Percentiles rank a stretch among this genome's conserved stretches.
Evolutionary conservation across 1,140 invertebrate genomes (phyloP).

Genomic region (Bombus fervidus): DNA sequence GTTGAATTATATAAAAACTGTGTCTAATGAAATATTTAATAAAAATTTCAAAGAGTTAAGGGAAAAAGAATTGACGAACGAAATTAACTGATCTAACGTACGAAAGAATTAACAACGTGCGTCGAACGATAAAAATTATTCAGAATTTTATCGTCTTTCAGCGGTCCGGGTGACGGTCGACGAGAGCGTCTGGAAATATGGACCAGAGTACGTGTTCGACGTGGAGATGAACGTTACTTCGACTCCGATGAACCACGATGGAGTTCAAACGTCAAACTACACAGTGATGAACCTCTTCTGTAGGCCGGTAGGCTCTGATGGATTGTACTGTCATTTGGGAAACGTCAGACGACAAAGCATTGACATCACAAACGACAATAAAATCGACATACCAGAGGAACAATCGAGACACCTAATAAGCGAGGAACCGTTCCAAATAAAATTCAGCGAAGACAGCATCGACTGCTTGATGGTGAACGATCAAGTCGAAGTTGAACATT

Average conservation of each 20-base stretch:
- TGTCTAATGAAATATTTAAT: no score
- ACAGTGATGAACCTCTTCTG: conserved; percentile 54
- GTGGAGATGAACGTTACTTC: conserved; percentile 33
- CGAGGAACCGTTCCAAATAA: conserved; percentile 62
- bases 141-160: not conserved
- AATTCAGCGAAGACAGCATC: conserved; percentile 54
- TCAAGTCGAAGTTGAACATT: not conserved
- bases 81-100: not conserved
- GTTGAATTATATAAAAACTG: no score
- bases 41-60: no score
- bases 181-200: conserved; percentile 57
- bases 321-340: conserved; percentile 45
- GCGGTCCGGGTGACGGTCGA: conserved; percentile 51
- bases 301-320: conserved; percentile 42
- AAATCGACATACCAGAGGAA: conserved; percentile 45
- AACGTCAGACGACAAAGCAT: conserved; percentile 29
- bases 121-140: not conserved
- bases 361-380: conserved; percentile 24
- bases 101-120: not conserved
- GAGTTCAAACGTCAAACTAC: conserved; percentile 24
- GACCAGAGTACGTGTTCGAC: conserved; percentile 60
- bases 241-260: conserved; percentile 27
- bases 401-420: conserved; percentile 6
- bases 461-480: conserved; percentile 47
- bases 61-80: no score